Evolutionary conservation across 1,140 invertebrate species (phyloP).

Genomic region (Drosophila trapezifrons): DNA sequence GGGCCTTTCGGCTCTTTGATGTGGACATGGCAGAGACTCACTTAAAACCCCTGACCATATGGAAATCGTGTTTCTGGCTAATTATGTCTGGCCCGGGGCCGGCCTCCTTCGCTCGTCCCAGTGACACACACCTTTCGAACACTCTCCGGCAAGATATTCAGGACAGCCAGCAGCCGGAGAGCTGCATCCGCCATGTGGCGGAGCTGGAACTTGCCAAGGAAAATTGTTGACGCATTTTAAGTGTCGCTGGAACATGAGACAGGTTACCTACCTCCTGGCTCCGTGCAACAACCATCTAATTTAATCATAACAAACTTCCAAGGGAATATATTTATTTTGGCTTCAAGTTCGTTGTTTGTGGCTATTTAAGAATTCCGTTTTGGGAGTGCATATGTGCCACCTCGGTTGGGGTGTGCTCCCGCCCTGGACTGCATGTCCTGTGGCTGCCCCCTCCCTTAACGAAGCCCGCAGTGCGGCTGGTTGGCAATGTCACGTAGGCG

Average conservation of each 20-base stretch:
- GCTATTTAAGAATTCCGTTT: neutral
- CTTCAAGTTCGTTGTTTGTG: neutral
- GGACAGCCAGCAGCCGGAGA: neutral
- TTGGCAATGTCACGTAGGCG: slow-evolving; percentile 64
- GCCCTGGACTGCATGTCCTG: neutral
- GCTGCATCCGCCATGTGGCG: neutral
- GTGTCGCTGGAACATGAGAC: slow-evolving; percentile 19
- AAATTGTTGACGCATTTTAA: slow-evolving; percentile 70
- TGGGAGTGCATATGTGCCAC: neutral
- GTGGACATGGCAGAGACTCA: slow-evolving; percentile 12
- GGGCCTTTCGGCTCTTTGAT: slow-evolving; percentile 16
- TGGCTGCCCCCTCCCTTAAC: slow-evolving; percentile 5
- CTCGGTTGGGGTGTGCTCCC: neutral
- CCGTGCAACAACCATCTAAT: neutral
- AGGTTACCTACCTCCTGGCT: no score
- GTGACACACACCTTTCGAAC: neutral
- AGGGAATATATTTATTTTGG: neutral
- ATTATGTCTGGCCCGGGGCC: slow-evolving; percentile 21
- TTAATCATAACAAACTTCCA: neutral
- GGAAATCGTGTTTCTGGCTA: slow-evolving; percentile 40
- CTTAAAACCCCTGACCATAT: slow-evolving; percentile 29
- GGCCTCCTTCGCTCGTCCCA: no score
- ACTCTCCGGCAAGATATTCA: neutral
- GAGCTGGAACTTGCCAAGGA: slow-evolving; percentile 48
- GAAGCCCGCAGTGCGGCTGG: slow-evolving; percentile 29